Base-by-base conservation (phyloP, 1,140 invertebrate genomes). In the Drosophila athabasca region DNA sequence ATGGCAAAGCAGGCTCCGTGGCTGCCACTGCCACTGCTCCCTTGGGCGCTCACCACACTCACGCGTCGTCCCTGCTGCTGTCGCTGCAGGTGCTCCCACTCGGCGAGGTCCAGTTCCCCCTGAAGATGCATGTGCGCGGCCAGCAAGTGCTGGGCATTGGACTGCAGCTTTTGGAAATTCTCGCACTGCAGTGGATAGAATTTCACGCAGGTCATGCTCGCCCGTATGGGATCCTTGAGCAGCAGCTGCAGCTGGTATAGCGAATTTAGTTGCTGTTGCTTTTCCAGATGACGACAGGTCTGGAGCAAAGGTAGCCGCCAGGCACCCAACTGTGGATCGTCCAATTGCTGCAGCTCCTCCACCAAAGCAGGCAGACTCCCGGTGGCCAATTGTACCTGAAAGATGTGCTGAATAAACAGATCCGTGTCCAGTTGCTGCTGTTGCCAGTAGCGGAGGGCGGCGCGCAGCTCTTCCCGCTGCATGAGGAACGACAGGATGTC, bases 401-500 rank as follows among this genome's bases (percentile, higher is more conserved):
- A 96, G 19, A 96, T 93, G 2, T 92, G 78, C n/a, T 95, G 95
- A 2, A 95, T 94, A 78, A 96, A 96, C 0, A 94, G 90, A 60
- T 96, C 95, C 1, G 93, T 92, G 15, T 94, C 93, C 1, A 96
- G 92, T 46, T 94, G 81, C 72, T 95, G 94, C n/a, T 94, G 93
- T 19, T 94, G 90, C 46, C 95, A 94, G 67, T 95, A 95, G 5
- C 92, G 90, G 0, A 96, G 85, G 2, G 95, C 94, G 19, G 94
- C 93, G 0, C 91, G 82, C 26, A 95, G 90, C 60, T 94, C 93
- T 19, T 93, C 93, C 17, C 95, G 94, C 59, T 94, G 94, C 59
- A 96, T 92, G 58, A 95, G 95, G 79, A 96, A 96, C 48, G 94
- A 93, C 19, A 96, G 92, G n/a, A 95, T 94, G 4, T 94, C 94